phyloP scores from a whole-genome alignment of 2,888 invertebrate species.

The Galeopsomyia nigrocyanea region DNA sequence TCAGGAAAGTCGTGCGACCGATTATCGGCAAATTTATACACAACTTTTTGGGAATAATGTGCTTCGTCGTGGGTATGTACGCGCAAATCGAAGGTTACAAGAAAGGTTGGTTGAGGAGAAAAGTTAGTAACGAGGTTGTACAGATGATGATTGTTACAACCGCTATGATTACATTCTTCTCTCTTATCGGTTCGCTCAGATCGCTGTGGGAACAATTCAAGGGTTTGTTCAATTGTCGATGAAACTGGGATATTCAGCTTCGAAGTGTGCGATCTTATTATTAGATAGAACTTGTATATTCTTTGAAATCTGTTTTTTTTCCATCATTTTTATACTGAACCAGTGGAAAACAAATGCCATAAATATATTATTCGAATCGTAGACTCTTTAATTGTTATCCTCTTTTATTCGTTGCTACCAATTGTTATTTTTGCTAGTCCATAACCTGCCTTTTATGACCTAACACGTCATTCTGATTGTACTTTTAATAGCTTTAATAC shows the following conservation, averaged over 20 bases:
- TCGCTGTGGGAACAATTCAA: constrained; percentile 49
- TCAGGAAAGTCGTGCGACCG: constrained; percentile 70
- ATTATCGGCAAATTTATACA: constrained; percentile 71
- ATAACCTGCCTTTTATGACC: too few relatives aligned
- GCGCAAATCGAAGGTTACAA: constrained; percentile 59
- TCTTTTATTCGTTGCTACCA: too few relatives aligned
- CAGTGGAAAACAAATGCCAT: too few relatives aligned
- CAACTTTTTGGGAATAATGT: constrained; percentile 71
- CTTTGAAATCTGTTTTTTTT: too few relatives aligned
- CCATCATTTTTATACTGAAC: too few relatives aligned
- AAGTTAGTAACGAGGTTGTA: constrained; percentile 6
- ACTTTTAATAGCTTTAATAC: too few relatives aligned
- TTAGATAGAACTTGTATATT: too few relatives aligned
- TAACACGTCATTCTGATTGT: too few relatives aligned
- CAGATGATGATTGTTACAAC: constrained; percentile 49
- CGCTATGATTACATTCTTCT: constrained; percentile 51
- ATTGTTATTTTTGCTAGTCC: too few relatives aligned
- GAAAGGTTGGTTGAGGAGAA: constrained; percentile 50
- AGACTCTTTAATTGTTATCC: too few relatives aligned
- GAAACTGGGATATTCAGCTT: background rate
- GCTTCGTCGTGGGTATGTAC: constrained; percentile 71
- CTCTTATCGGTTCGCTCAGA: constrained; percentile 52
- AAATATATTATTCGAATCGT: too few relatives aligned
- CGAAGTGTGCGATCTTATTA: too few relatives aligned
- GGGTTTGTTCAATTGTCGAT: constrained; percentile 10